Conservation (phyloP, 2,113 vertebrate species). For the Microtus pennsylvanicus region DNA sequence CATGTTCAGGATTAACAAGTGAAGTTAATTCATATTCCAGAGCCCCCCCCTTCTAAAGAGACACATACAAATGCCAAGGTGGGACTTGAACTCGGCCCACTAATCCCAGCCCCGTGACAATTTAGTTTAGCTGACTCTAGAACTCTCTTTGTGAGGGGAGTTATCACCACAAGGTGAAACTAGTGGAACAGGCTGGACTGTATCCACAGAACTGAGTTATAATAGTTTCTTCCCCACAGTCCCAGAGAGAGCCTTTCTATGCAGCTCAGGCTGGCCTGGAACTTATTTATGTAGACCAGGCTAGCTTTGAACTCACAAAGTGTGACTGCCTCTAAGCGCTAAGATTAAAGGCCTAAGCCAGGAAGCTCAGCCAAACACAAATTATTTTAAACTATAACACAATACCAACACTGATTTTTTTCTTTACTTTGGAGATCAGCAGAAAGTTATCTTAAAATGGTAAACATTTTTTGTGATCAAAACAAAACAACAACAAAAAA, state of each 20-base stretch:
- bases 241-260: neutral
- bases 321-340: neutral
- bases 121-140: neutral
- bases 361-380: neutral
- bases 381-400: conserved; percentile 7
- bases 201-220: neutral
- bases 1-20: conserved; percentile 66
- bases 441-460: neutral
- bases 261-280: neutral
- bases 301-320: neutral
- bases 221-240: neutral
- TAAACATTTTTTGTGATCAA: neutral
- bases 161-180: neutral
- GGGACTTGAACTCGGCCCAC: conserved; percentile 70
- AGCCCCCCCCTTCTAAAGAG: conserved; percentile 74
- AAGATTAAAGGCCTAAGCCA: neutral
- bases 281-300: neutral
- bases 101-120: conserved; percentile 52
- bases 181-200: neutral
- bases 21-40: conserved; percentile 70
- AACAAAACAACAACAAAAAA: neutral
- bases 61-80: conserved; percentile 74
- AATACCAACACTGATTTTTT: neutral
- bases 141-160: neutral
- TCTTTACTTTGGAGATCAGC: neutral